Evolutionary conservation across 2,797 vertebrate species (phyloP).

Genomic region (Anguilla marmorata): DNA sequence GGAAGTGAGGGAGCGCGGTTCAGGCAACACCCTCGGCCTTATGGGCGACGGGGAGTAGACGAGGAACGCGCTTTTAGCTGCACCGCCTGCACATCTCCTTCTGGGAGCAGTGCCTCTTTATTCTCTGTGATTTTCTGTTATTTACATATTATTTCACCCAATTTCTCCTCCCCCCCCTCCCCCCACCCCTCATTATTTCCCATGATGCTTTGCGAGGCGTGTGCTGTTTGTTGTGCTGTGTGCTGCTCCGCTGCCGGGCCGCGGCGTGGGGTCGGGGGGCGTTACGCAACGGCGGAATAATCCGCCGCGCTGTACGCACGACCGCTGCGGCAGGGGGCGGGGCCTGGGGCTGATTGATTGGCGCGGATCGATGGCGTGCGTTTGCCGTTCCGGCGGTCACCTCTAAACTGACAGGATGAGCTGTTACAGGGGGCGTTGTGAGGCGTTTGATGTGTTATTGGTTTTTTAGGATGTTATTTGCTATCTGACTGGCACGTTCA

Average conservation of each 20-base stretch:
- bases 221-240: background rate
- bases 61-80: background rate
- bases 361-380: background rate
- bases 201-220: background rate
- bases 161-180: background rate
- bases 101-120: background rate
- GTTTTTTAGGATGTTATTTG: background rate
- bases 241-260: background rate
- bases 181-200: background rate
- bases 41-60: conserved; percentile 18
- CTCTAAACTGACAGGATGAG: background rate
- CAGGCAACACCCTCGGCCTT: background rate
- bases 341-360: background rate
- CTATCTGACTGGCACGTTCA: background rate
- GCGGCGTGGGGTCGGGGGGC: background rate
- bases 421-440: background rate
- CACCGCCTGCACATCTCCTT: background rate
- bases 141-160: background rate
- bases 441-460: background rate
- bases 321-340: background rate
- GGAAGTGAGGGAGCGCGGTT: background rate
- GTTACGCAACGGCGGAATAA: background rate
- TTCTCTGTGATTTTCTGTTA: background rate
- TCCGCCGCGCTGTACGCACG: background rate
- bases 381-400: background rate